phyloP scores from a whole-genome alignment of 2,113 vertebrate genomes.

The Capricornis sumatraensis region DNA sequence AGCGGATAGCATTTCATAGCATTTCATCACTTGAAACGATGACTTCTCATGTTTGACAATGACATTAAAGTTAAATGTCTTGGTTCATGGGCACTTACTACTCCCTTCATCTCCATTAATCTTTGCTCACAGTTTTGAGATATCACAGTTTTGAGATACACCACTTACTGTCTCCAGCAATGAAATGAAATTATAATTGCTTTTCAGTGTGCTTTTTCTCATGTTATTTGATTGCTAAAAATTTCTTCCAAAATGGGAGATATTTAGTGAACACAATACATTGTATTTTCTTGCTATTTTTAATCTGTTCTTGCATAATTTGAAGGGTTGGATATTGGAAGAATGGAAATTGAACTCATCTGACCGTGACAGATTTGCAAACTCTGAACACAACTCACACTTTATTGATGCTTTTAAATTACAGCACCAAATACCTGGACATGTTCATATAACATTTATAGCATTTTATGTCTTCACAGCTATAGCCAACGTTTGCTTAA shows the following conservation, averaged over 20 bases:
- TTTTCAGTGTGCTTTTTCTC: slow-evolving; percentile 71
- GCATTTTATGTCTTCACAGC: slow-evolving; percentile 68
- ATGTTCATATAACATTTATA: slow-evolving; percentile 70
- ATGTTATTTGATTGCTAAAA: slow-evolving; percentile 69
- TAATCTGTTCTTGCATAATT: slow-evolving; percentile 72
- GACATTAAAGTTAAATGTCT: slow-evolving; percentile 75
- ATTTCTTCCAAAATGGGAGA: slow-evolving; percentile 66
- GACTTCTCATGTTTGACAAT: slow-evolving; percentile 73
- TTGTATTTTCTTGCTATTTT: slow-evolving; percentile 62
- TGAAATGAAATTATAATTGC: slow-evolving; percentile 76
- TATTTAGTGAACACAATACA: slow-evolving; percentile 60
- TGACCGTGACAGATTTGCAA: slow-evolving; percentile 72
- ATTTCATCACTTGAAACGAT: slow-evolving; percentile 72
- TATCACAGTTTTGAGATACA: slow-evolving; percentile 75
- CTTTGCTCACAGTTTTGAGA: slow-evolving; percentile 75
- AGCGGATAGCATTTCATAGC: slow-evolving; percentile 35
- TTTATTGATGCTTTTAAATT: slow-evolving; percentile 78
- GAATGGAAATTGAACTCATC: slow-evolving; percentile 69
- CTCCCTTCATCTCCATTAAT: slow-evolving; percentile 74
- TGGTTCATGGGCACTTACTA: slow-evolving; percentile 61
- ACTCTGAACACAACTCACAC: slow-evolving; percentile 63
- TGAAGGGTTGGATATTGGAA: slow-evolving; percentile 52
- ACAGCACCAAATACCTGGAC: slow-evolving; percentile 53
- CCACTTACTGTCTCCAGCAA: slow-evolving; percentile 69
- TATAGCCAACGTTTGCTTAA: slow-evolving; percentile 64